A percentile compares a stretch with the other conserved stretches of the same genome.
Evolutionary conservation across 2,797 vertebrate genomes (phyloP).

Genomic region (Scarus forsteni): DNA sequence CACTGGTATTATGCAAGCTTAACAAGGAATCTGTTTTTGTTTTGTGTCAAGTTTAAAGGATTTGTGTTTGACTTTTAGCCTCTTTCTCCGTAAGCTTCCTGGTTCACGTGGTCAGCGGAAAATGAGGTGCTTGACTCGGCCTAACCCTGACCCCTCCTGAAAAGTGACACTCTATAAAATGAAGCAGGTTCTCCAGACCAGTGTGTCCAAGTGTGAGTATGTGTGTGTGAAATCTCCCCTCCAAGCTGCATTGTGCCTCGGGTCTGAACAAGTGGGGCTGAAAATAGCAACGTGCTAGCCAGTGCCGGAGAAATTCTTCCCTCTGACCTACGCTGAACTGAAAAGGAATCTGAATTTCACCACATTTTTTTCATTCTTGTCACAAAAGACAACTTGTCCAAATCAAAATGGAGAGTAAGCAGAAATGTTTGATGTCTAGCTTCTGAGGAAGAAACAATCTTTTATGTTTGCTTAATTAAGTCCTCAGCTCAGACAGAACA

Average conservation of each 20-base stretch:
- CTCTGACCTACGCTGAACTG: constrained; percentile 25
- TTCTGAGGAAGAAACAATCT: background rate
- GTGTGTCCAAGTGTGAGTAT: constrained; percentile 16
- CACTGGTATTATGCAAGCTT: background rate
- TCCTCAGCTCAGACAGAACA: constrained; percentile 9
- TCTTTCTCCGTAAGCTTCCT: constrained; percentile 2
- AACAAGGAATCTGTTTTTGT: background rate
- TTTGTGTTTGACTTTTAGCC: background rate
- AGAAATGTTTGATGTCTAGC: constrained; percentile 7
- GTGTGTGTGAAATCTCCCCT: constrained; percentile 29
- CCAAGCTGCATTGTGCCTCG: constrained; percentile 36
- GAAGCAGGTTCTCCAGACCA: constrained; percentile 43
- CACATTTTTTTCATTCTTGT: constrained; percentile 15
- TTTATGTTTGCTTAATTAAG: constrained; percentile 5
- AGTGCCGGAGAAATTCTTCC: constrained; percentile 36
- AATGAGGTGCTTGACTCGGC: constrained; percentile 39
- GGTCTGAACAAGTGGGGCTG: constrained; percentile 54
- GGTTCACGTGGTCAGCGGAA: constrained; percentile 19
- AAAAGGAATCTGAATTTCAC: constrained; percentile 29
- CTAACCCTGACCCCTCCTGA: constrained; percentile 50
- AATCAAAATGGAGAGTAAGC: background rate
- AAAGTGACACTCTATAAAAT: constrained; percentile 46
- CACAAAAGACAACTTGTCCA: constrained; percentile 13
- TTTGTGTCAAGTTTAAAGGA: constrained; percentile 6
- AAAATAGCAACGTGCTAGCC: constrained; percentile 70